Percentiles rank a stretch among this genome's conserved stretches.
Conservation (phyloP, 2,888 invertebrate genomes). For the Parnassius smintheus region DNA sequence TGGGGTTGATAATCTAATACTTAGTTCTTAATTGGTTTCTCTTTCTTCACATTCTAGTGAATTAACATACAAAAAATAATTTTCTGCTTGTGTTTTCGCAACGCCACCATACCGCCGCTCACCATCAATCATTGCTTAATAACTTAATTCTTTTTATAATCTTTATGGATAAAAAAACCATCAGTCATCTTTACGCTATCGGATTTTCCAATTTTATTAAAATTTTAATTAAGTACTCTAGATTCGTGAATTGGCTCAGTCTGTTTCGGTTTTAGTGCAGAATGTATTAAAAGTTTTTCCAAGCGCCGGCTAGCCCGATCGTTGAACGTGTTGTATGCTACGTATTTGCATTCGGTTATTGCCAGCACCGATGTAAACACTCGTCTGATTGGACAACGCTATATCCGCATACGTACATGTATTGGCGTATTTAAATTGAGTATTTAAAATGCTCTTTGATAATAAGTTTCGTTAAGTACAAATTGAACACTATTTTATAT, state of each 20-base stretch:
- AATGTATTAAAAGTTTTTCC: constrained; percentile 48
- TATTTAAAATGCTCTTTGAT: constrained; percentile 23
- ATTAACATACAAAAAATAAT: no score
- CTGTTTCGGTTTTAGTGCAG: constrained; percentile 41
- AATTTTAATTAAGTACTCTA: constrained; percentile 42
- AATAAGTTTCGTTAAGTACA: neutral
- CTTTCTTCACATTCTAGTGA: no score
- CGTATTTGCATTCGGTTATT: constrained; percentile 76
- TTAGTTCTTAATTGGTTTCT: no score
- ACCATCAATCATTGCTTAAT: constrained; percentile 49
- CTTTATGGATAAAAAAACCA: constrained; percentile 17
- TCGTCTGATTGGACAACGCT: constrained; percentile 64
- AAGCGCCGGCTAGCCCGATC: constrained; percentile 34
- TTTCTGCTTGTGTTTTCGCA: no score
- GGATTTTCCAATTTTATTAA: constrained; percentile 30
- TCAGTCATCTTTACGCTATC: constrained; percentile 27
- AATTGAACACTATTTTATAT: neutral
- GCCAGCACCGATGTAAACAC: constrained; percentile 68
- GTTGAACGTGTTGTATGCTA: constrained; percentile 51
- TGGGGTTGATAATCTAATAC: no score
- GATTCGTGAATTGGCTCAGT: constrained; percentile 39
- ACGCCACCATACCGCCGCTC: neutral
- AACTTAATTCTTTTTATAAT: constrained; percentile 38
- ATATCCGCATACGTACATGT: constrained; percentile 36
- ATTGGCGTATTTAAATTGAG: constrained; percentile 11